Evolutionary conservation across 2,888 invertebrate species (phyloP).

Genomic region (Aelia acuminata): DNA sequence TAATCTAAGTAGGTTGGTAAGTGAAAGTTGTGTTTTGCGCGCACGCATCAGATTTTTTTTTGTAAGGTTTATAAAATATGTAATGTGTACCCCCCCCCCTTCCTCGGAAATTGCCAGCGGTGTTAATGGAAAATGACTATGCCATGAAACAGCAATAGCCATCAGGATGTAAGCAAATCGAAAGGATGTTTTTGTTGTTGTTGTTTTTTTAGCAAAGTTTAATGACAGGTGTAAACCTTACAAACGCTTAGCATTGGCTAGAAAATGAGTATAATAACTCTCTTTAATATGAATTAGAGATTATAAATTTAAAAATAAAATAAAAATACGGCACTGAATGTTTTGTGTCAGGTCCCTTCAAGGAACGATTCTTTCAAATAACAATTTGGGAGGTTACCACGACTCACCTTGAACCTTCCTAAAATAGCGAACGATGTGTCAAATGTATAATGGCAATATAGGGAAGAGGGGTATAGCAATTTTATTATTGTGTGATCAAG

Average conservation of each 20-base stretch:
- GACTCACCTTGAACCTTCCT: not conserved
- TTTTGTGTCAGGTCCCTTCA: not conserved
- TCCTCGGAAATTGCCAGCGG: too few species aligned
- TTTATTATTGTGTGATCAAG: not conserved
- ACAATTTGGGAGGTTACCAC: not conserved
- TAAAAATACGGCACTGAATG: not conserved
- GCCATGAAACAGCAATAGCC: too few species aligned
- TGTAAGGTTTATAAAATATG: too few species aligned
- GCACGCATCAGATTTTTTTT: too few species aligned
- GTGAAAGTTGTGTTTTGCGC: too few species aligned
- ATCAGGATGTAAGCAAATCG: too few species aligned
- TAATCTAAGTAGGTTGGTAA: too few species aligned
- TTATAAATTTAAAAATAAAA: too few species aligned
- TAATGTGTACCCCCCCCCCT: too few species aligned
- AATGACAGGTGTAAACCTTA: not conserved
- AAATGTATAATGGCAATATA: not conserved
- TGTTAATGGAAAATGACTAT: too few species aligned
- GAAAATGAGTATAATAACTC: not conserved
- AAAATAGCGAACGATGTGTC: not conserved
- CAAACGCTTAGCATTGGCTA: not conserved
- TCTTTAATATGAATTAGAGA: not conserved
- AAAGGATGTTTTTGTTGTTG: too few species aligned
- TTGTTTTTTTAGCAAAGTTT: not conserved
- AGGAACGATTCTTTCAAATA: not conserved
- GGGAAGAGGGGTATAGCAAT: not conserved